A percentile compares a stretch with the other conserved stretches of the same genome.
phyloP scores from a whole-genome alignment of 2,113 vertebrate genomes.

The Archocentrus centrarchus region DNA sequence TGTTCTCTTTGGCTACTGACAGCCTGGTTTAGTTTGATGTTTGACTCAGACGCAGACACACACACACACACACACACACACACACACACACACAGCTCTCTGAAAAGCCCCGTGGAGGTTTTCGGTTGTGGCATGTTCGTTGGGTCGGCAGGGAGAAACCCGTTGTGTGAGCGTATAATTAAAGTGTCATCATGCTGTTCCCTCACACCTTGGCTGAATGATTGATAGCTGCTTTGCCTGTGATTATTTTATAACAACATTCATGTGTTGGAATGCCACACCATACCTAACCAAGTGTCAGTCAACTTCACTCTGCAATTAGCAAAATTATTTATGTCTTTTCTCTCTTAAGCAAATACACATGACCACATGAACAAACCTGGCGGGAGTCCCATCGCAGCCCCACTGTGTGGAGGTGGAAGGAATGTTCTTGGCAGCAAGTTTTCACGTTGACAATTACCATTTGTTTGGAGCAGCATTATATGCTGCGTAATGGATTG shows the following conservation, averaged over 20 bases:
- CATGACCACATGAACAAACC: constrained; percentile 47
- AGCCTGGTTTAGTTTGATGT: neutral
- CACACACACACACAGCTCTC: neutral
- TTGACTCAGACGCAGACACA: neutral
- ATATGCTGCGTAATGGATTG: constrained; percentile 29
- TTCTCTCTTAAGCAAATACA: constrained; percentile 58
- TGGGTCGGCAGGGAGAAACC: constrained; percentile 75
- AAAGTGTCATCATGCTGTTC: constrained; percentile 72
- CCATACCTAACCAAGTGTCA: constrained; percentile 68
- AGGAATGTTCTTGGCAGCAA: constrained; percentile 66
- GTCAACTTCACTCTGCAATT: constrained; percentile 78
- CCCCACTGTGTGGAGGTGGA: constrained; percentile 32
- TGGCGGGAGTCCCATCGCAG: constrained; percentile 34
- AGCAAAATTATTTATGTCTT: constrained; percentile 75
- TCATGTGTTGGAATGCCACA: constrained; percentile 64
- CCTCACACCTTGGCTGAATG: constrained; percentile 64
- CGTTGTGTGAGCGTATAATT: constrained; percentile 75
- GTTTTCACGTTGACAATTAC: constrained; percentile 36
- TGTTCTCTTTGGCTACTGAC: constrained; percentile 3
- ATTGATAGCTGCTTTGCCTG: constrained; percentile 76
- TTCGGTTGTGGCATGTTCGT: constrained; percentile 76
- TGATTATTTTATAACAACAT: constrained; percentile 81
- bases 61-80: neutral
- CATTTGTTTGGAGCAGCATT: constrained; percentile 49
- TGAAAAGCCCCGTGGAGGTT: constrained; percentile 61